phyloP scores from a whole-genome alignment of 2,888 invertebrate genomes.

The Zygogramma bicolorata region DNA sequence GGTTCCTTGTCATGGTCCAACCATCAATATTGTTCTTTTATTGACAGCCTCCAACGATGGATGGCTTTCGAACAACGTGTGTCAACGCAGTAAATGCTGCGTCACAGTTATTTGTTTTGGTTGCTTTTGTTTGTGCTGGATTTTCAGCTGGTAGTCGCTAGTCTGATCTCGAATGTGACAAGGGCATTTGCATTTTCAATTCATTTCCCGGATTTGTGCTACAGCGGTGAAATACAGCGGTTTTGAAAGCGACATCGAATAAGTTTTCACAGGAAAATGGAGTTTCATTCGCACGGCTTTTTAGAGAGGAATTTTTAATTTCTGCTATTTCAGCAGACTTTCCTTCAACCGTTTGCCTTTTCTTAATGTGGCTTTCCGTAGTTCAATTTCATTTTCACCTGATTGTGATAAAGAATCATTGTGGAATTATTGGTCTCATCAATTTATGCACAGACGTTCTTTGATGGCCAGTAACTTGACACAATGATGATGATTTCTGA shows the following conservation, averaged over 20 bases:
- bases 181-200: constrained; percentile 4
- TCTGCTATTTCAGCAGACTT: too few relatives aligned
- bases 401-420: too few relatives aligned
- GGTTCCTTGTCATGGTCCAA: constrained; percentile 33
- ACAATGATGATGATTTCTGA: too few relatives aligned
- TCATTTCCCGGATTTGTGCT: constrained; percentile 6
- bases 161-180: not conserved
- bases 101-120: constrained; percentile 32
- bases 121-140: constrained; percentile 12
- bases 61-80: constrained; percentile 30
- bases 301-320: too few relatives aligned
- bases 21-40: constrained; percentile 37
- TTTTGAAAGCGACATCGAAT: not conserved
- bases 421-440: too few relatives aligned
- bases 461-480: too few relatives aligned
- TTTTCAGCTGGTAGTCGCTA: not conserved
- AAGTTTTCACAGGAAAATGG: not conserved
- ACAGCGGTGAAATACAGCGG: not conserved
- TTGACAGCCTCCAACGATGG: constrained; percentile 36
- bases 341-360: too few relatives aligned
- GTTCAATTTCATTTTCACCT: too few relatives aligned
- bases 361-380: too few relatives aligned
- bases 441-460: too few relatives aligned
- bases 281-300: not conserved
- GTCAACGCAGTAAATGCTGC: constrained; percentile 22